Base-by-base conservation (phyloP, 53 echinoderm and acorn worm genomes). In the Arbacia lixula region DNA sequence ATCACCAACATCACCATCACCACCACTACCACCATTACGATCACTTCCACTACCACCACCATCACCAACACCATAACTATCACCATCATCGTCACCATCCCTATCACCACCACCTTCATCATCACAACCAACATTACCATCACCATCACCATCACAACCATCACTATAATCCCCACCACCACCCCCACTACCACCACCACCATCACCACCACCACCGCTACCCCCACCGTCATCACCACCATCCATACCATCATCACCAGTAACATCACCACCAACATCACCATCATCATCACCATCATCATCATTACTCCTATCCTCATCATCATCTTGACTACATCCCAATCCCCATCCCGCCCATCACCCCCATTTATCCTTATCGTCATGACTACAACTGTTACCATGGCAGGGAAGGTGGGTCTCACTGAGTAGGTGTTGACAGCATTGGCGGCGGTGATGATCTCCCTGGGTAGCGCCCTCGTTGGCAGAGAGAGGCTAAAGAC, bases 391-490 rank as follows among this genome's bases (percentile, higher is more conserved):
- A 8, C n/a, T 3, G 17, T 41, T 71, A 71, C 71, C 71, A 71
- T 71, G 79, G 60, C 24, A 38, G 36, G 79, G 39, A 38, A 78
- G 5, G 79, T 17, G 20, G 39, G 27, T 43, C 79, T 78, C 40
- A 38, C 60, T 57, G 79, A 60, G 79, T 78, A 60, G 10, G 79
- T 78, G 29, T 60, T 36, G 60, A 78, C 37, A n/a, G 92, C 81
- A 40, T 64, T 72, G 60, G 92, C 71, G 14, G 85, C 74, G 29
- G 91, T 90, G 69, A 89, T 66, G 51, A 95, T 77, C 42, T 98
- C 98, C 34, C 86, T 85, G 19, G 98, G 90, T 41, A 98, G 68
- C 28, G 92, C 89, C 78, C 88, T 87, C 35, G 92, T 90, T 61
- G 94, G 91, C 51, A 98, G 85, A 63, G 86, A 83, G 58, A 89